These are phyloP conservation scores for Laticauda colubrina DNA, from an alignment of 2,113 vertebrate species.

Conservation along the genomic window DNA sequence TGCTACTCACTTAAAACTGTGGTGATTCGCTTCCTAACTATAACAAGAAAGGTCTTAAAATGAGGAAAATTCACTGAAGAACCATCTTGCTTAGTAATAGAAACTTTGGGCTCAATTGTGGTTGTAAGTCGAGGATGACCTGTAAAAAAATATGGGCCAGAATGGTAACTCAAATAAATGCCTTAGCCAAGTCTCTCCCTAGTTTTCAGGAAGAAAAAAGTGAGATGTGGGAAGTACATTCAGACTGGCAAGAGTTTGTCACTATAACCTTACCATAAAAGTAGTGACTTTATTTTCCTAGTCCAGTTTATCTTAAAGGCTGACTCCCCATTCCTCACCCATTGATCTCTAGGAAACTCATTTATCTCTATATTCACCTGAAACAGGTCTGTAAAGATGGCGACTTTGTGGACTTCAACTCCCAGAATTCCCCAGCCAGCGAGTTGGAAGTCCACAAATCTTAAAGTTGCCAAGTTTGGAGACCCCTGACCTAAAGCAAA, in stretches of 20 bases:
- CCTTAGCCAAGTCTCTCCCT: neutral
- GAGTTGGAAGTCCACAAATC: neutral
- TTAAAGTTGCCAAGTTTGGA: neutral
- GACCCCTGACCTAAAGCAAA: neutral
- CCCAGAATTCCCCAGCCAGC: neutral
- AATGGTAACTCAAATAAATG: neutral
- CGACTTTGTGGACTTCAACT: neutral
- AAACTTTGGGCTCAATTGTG: too few relatives aligned
- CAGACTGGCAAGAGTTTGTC: neutral
- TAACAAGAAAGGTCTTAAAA: too few relatives aligned
- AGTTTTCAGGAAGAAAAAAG: neutral
- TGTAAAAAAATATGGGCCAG: neutral
- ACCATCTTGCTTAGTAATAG: too few relatives aligned
- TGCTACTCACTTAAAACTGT: too few relatives aligned
- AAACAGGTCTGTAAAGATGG: neutral
- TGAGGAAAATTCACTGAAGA: too few relatives aligned
- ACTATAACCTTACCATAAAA: neutral
- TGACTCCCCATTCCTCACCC: neutral
- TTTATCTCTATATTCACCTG: neutral
- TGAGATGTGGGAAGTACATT: neutral
- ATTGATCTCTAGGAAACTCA: too few relatives aligned
- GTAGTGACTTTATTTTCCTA: neutral
- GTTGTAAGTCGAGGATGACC: too few relatives aligned
- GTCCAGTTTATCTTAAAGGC: neutral
- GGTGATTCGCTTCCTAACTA: too few relatives aligned